phyloP scores from a whole-genome alignment of 2,797 vertebrate species.

The Chlorospingus semifuscus region DNA sequence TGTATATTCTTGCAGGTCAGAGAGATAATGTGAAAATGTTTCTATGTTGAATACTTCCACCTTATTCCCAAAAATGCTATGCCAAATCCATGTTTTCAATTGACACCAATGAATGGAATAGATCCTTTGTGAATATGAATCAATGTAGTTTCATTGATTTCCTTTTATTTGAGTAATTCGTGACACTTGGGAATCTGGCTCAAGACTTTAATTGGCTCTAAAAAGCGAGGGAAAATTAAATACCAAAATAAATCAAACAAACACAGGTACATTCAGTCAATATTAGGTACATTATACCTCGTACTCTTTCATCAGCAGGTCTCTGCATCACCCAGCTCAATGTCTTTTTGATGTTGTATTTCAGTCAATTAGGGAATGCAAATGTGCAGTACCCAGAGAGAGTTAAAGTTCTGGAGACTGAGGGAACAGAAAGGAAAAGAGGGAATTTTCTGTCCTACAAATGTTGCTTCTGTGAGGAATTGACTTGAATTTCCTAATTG shows the following conservation, averaged over 20 bases:
- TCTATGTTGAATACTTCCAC: not conserved
- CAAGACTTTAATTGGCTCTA: slow-evolving; percentile 11
- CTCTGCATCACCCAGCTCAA: not conserved
- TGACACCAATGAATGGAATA: not conserved
- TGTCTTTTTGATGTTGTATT: not conserved
- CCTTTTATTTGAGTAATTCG: slow-evolving; percentile 5
- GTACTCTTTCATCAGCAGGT: not conserved
- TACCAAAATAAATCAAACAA: slow-evolving; percentile 8
- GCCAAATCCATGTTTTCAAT: not conserved
- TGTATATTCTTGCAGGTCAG: not conserved
- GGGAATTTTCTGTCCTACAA: not conserved
- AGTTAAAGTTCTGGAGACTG: not conserved
- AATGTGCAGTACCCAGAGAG: not conserved
- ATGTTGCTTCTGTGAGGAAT: not conserved
- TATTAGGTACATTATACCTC: not conserved
- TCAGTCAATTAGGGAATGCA: not conserved
- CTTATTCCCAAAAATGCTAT: not conserved
- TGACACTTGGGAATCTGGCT: not conserved
- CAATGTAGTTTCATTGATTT: slow-evolving; percentile 16
- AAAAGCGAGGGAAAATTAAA: not conserved
- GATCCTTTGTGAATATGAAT: not conserved
- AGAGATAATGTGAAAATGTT: not conserved
- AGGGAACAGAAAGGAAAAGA: not conserved
- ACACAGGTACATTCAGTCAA: not conserved
- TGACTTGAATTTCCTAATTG: not conserved